Conservation (phyloP, 2,113 vertebrate genomes). For the Ictalurus punctatus region DNA sequence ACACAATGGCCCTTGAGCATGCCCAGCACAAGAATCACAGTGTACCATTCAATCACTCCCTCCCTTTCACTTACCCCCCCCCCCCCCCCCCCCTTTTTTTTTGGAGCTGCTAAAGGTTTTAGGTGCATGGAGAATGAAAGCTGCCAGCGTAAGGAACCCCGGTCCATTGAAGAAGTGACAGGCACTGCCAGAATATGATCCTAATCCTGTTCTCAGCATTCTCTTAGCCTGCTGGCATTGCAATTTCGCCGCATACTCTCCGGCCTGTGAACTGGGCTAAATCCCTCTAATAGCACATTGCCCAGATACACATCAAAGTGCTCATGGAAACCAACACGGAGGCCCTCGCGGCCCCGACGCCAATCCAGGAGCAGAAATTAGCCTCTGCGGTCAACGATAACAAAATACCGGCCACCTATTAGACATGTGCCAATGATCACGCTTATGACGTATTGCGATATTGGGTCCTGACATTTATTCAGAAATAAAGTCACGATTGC, state of each 20-base stretch:
- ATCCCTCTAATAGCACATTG: constrained; percentile 83
- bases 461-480: not conserved
- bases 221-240: constrained; percentile 78
- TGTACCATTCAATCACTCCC: constrained; percentile 73
- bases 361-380: not conserved
- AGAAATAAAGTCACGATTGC: not conserved
- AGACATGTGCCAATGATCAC: not conserved
- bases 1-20: constrained; percentile 52
- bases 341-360: constrained; percentile 54
- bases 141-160: constrained; percentile 81
- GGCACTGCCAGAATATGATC: constrained; percentile 90
- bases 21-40: constrained; percentile 69
- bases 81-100: constrained; percentile 52
- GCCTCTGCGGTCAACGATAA: not conserved
- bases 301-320: constrained; percentile 88
- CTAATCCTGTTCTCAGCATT: constrained; percentile 92
- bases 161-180: constrained; percentile 86
- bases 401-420: constrained; percentile 19
- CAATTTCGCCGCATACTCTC: constrained; percentile 83
- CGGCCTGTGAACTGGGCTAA: constrained; percentile 79
- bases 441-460: not conserved
- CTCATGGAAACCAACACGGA: constrained; percentile 78
- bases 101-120: constrained; percentile 79
- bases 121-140: constrained; percentile 74
- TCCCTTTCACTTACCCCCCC: constrained; percentile 54